Base-by-base conservation (phyloP, 2,113 vertebrate species). In the Datnioides undecimradiatus region DNA sequence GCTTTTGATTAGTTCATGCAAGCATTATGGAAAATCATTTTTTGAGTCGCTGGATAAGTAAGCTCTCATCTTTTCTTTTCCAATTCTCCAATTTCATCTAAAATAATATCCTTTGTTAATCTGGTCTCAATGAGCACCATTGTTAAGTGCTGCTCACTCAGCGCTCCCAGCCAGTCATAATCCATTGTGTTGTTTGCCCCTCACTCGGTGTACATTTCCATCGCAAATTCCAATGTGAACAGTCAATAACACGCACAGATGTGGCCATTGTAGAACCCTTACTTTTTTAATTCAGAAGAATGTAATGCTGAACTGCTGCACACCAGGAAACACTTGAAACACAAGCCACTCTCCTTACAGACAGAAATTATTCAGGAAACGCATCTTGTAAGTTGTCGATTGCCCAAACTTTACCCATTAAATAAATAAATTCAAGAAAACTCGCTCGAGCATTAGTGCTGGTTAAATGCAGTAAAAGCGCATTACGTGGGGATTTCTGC, bases 31-130 rank as follows among this genome's bases (percentile, higher is more conserved):
- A 74, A 88, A 90, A 86, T 77, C 59, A 70, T 88, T 74, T 81
- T 46, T 45, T 45, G 40, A 86, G 71, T 85, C n/a, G 29, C 4
- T 64, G 67, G 60, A 68, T 85, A 87, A 87, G 73, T 59, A 74
- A 57, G 73, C 81, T 34, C 78, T 81, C 29, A 55, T 83, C 87
- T 78, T 79, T 23, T 46, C 79, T 77, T 89, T 49, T 71, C 71
- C 29, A 67, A 85, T 90, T 86, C 84, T 90, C 80, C 77, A 76
- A 83, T 91, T 90, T 83, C 82, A 90, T 86, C 87, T 80, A 79
- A 75, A 85, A 91, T 77, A 89, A 90, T 87, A 91, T 92, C 87
- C 86, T 90, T 87, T 89, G 88, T 91, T 92, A 85, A 93, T 89
- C 92, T 89, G 71, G 43, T 76, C 83, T 92, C 84, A 88, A 76